A percentile compares a stretch with the other conserved stretches of the same genome.
Conservation (phyloP, 2,113 vertebrate genomes). For the Peucedramus taeniatus region DNA sequence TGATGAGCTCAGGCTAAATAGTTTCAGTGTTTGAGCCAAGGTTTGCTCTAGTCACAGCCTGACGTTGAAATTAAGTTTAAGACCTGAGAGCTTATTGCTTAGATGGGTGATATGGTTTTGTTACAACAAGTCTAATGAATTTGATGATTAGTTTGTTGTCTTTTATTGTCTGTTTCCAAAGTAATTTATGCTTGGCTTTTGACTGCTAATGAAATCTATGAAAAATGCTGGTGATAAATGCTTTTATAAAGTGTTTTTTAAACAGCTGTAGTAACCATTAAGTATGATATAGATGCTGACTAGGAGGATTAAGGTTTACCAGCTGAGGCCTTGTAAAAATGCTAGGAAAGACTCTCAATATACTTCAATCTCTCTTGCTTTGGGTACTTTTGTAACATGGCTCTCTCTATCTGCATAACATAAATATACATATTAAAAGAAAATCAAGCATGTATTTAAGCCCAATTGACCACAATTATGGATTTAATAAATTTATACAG, state of each 20-base stretch:
- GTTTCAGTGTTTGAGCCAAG: not conserved
- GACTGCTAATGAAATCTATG: not conserved
- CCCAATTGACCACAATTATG: rapidly evolving
- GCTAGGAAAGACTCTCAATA: not conserved
- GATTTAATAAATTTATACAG: not conserved
- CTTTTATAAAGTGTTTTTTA: not conserved
- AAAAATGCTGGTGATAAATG: not conserved
- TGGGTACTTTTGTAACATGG: not conserved
- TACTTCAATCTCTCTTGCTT: not conserved
- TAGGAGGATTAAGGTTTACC: not conserved
- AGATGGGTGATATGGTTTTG: not conserved
- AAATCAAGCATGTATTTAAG: not conserved
- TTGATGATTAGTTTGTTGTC: not conserved
- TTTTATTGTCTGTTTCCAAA: not conserved
- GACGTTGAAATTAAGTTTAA: constrained; percentile 8
- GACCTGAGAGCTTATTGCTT: not conserved
- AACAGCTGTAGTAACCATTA: not conserved
- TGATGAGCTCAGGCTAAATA: not conserved
- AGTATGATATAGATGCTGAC: not conserved
- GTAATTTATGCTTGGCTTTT: not conserved
- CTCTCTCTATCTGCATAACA: not conserved
- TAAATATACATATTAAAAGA: not conserved
- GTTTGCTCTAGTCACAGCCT: constrained; percentile 11
- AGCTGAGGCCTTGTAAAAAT: not conserved
- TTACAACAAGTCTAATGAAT: constrained; percentile 24